Conservation (phyloP, 2,797 vertebrate genomes). For the Harpagifer antarcticus region DNA sequence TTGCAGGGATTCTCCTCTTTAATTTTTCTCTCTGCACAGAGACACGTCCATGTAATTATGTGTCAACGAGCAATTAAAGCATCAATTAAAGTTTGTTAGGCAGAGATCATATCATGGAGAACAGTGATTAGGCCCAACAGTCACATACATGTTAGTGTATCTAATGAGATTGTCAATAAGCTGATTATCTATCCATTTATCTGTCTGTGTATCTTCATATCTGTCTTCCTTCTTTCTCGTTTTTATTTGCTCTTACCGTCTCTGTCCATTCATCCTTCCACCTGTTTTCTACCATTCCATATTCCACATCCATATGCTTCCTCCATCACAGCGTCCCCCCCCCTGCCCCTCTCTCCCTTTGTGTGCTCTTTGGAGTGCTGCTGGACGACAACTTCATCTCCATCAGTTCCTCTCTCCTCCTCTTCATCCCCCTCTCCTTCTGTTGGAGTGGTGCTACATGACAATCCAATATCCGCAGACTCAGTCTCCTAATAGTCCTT, state of each 20-base stretch:
- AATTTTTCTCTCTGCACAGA: conserved; percentile 57
- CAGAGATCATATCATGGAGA: conserved; percentile 48
- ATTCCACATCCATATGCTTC: conserved; percentile 30
- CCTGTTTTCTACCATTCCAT: conserved; percentile 20
- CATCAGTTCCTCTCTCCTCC: conserved; percentile 45
- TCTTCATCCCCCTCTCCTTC: conserved; percentile 48
- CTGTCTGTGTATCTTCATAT: conserved; percentile 28
- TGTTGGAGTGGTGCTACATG: conserved; percentile 61
- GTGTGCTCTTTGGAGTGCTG: conserved; percentile 56
- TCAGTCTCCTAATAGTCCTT: conserved; percentile 26
- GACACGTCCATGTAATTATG: conserved; percentile 71
- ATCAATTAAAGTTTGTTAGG: conserved; percentile 68
- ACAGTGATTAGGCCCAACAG: conserved; percentile 44
- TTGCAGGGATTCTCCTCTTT: conserved; percentile 74
- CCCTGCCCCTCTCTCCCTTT: conserved; percentile 23
- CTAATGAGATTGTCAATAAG: conserved; percentile 38
- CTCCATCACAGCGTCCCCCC: conserved; percentile 13
- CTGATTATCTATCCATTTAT: conserved; percentile 38
- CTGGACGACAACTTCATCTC: conserved; percentile 54
- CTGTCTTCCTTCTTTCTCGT: conserved; percentile 18
- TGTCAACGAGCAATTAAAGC: conserved; percentile 76
- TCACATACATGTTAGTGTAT: conserved; percentile 37
- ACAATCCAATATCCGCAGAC: conserved; percentile 65
- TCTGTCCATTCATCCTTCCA: conserved; percentile 37
- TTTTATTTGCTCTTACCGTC: conserved; percentile 14